phyloP scores from a whole-genome alignment of 2,888 invertebrate genomes.

The Drosophila villosipedis region DNA sequence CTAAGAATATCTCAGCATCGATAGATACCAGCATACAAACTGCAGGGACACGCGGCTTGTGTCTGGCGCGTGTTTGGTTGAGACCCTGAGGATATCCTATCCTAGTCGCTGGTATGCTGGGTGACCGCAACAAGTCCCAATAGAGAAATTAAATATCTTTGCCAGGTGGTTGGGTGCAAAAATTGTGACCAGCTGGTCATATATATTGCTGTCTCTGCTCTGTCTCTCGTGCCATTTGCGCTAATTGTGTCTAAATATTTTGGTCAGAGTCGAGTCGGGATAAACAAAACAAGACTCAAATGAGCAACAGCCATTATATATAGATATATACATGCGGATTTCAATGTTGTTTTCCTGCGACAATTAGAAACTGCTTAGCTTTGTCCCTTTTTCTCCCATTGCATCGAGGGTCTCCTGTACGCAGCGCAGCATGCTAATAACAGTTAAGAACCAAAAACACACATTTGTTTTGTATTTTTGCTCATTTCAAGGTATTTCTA shows the following conservation, averaged over 20 bases:
- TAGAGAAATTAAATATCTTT: slow-evolving; percentile 50
- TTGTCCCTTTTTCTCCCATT: slow-evolving; percentile 36
- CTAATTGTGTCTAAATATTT: slow-evolving; percentile 80
- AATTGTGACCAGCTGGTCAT: slow-evolving; percentile 12
- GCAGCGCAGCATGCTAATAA: slow-evolving; percentile 74
- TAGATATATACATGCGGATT: background rate
- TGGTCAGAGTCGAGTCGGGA: slow-evolving; percentile 41
- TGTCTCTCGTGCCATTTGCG: slow-evolving; percentile 70
- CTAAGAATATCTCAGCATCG: background rate
- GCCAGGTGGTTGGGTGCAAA: slow-evolving; percentile 54
- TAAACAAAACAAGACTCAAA: slow-evolving; percentile 27
- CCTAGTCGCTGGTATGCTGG: slow-evolving; percentile 57
- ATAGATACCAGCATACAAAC: slow-evolving; percentile 57
- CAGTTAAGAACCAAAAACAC: slow-evolving; percentile 69
- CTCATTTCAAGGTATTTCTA: slow-evolving; percentile 76
- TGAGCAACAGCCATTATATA: slow-evolving; percentile 43
- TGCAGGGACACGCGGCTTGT: slow-evolving; percentile 35
- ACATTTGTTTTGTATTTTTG: slow-evolving; percentile 46
- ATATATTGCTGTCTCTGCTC: slow-evolving; percentile 14
- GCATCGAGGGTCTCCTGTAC: slow-evolving; percentile 11
- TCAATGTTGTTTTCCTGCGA: slow-evolving; percentile 45
- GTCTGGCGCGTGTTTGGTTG: slow-evolving; percentile 62
- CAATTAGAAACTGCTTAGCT: slow-evolving; percentile 78
- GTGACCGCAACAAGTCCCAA: slow-evolving; percentile 59
- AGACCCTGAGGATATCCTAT: slow-evolving; percentile 2